These are phyloP conservation scores for Neolamprologus ventralis DNA, from an alignment of 2,113 vertebrate species.

Conservation along the genomic window DNA sequence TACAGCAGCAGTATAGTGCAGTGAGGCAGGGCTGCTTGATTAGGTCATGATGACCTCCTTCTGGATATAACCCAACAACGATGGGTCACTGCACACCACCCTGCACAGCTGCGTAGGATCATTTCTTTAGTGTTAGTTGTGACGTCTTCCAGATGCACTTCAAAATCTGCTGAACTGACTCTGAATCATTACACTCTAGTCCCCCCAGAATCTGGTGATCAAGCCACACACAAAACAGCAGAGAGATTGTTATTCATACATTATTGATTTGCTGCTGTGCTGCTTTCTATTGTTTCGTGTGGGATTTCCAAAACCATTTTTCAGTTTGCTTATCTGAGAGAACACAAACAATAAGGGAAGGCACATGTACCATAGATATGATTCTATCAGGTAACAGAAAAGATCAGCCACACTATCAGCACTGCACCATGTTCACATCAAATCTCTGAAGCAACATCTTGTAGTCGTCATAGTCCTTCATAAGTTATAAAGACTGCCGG, in stretches of 20 bases:
- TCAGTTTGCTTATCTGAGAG: background rate
- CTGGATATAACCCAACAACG: background rate
- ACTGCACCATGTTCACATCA: background rate
- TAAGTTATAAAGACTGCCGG: background rate
- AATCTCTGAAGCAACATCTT: background rate
- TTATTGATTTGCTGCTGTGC: slow-evolving; percentile 13
- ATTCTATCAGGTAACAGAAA: background rate
- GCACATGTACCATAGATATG: background rate
- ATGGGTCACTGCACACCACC: background rate
- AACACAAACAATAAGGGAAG: background rate
- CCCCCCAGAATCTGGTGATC: background rate
- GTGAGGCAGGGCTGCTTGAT: background rate
- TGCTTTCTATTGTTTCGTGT: background rate
- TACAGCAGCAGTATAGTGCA: background rate
- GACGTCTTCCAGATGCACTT: background rate
- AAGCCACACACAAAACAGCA: background rate
- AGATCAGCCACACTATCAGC: background rate
- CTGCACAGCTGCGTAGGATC: background rate
- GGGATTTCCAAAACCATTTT: background rate
- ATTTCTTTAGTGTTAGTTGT: background rate
- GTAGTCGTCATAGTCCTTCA: background rate
- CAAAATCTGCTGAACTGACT: background rate
- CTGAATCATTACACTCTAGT: background rate
- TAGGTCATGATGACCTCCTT: background rate
- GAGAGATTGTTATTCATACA: background rate